These are phyloP conservation scores for Microplitis mediator DNA, from an alignment of 1,140 invertebrate species.

Conservation along the genomic window DNA sequence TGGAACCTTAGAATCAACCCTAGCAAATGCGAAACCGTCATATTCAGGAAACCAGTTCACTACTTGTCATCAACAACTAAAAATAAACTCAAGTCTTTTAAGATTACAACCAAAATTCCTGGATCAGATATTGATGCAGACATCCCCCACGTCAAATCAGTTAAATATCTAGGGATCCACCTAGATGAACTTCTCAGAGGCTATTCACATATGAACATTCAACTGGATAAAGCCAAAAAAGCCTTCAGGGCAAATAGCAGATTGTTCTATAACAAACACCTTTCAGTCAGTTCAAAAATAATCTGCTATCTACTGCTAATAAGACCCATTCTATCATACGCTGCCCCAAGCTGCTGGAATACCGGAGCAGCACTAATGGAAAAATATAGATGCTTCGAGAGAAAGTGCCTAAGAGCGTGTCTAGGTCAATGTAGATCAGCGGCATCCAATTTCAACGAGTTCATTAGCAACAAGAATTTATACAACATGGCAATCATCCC, in stretches of 20 bases:
- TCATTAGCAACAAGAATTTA: not conserved
- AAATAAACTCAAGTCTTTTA: not conserved
- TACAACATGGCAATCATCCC: constrained; percentile 2
- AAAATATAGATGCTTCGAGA: constrained; percentile 10
- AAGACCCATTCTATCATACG: constrained; percentile 28
- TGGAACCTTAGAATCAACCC: constrained; percentile 30
- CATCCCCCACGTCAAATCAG: not conserved
- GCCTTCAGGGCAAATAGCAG: not conserved
- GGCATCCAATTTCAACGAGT: not conserved
- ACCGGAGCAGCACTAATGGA: not conserved
- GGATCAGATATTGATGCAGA: not conserved
- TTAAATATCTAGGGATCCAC: constrained; percentile 9
- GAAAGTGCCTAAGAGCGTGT: not conserved
- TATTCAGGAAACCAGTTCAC: constrained; percentile 16
- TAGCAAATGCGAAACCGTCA: constrained; percentile 26
- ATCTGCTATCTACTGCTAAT: constrained; percentile 32
- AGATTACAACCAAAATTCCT: not conserved
- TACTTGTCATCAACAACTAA: not conserved
- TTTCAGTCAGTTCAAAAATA: constrained; percentile 18
- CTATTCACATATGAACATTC: not conserved
- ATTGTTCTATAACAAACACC: constrained; percentile 27
- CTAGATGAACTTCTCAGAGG: constrained; percentile 10
- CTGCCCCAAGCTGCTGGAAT: constrained; percentile 20
- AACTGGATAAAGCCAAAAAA: constrained; percentile 10
- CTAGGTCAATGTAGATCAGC: not conserved